Conservation (phyloP, 2,888 invertebrate genomes). For the Andrena camellia region DNA sequence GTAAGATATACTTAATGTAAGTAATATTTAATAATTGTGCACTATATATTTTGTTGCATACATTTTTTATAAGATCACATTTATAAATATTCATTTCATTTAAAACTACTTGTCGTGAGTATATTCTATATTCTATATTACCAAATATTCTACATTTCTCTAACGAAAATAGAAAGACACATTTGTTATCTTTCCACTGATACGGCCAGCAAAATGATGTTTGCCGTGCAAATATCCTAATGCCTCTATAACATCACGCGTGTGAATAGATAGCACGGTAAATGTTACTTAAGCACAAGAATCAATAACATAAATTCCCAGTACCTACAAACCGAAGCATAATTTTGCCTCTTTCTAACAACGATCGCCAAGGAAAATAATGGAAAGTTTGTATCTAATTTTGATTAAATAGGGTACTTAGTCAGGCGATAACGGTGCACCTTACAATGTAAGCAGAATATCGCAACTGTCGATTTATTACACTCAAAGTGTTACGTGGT, state of each 20-base stretch:
- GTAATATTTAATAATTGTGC: no score
- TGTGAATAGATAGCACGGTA: not conserved
- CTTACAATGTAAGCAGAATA: not conserved
- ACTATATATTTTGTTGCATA: not conserved
- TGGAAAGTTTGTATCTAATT: not conserved
- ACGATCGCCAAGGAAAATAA: not conserved
- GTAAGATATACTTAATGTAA: no score
- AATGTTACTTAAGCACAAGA: not conserved
- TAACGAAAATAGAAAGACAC: not conserved
- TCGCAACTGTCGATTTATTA: not conserved
- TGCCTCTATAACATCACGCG: not conserved
- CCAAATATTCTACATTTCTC: not conserved
- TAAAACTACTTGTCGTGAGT: not conserved
- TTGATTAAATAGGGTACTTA: no score
- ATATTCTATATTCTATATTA: not conserved
- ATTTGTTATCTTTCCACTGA: constrained; percentile 1
- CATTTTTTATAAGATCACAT: not conserved
- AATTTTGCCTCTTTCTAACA: not conserved
- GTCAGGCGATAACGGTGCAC: not conserved
- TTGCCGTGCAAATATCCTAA: constrained; percentile 10
- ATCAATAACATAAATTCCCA: constrained; percentile 3
- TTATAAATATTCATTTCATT: not conserved
- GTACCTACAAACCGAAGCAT: not conserved
- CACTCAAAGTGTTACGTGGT: not conserved
- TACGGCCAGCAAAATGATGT: constrained; percentile 5